Evolutionary conservation across 2,797 vertebrate species (phyloP).

Genomic region (Catharus ustulatus): DNA sequence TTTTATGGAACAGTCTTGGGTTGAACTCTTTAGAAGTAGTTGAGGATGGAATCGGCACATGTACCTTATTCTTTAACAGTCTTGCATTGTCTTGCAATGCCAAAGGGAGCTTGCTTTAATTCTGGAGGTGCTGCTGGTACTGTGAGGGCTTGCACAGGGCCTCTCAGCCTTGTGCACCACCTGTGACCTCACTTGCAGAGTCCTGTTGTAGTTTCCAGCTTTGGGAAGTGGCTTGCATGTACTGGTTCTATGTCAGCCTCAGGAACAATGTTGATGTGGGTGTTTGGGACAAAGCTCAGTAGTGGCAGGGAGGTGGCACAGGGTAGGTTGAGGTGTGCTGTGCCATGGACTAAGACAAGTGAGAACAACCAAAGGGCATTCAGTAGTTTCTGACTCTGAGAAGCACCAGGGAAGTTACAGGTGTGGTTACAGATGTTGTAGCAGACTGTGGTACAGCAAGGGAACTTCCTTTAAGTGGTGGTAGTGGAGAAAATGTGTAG

Average conservation of each 20-base stretch:
- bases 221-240: fast-evolving
- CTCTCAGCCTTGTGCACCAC: not conserved
- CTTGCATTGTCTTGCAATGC: not conserved
- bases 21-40: not conserved
- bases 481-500: not conserved
- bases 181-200: not conserved
- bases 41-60: not conserved
- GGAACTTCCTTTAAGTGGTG: not conserved
- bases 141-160: not conserved
- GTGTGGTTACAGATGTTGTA: not conserved
- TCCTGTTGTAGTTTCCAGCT: not conserved
- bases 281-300: not conserved
- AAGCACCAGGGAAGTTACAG: not conserved
- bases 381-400: not conserved
- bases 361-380: fast-evolving
- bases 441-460: not conserved
- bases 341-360: not conserved
- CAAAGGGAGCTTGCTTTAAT: not conserved
- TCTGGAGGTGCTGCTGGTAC: not conserved
- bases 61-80: not conserved
- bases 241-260: not conserved
- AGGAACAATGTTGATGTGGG: fast-evolving
- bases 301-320: not conserved
- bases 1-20: not conserved
- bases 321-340: not conserved